Conservation (phyloP, 2,113 vertebrate genomes). For the Loxodonta africana region DNA sequence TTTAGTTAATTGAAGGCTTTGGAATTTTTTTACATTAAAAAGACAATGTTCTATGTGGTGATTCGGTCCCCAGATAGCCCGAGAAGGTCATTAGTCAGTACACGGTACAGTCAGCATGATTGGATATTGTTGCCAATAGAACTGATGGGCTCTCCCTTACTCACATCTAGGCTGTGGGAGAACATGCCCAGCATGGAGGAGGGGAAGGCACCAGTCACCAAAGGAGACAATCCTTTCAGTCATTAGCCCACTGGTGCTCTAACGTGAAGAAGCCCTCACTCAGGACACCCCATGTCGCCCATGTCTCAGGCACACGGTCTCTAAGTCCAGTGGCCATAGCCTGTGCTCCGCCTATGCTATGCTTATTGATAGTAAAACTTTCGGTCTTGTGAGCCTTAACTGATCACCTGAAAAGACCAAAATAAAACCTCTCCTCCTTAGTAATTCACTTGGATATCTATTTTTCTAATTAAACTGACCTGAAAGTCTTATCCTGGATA, state of each 20-base stretch:
- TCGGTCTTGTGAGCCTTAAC: neutral
- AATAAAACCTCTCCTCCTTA: neutral
- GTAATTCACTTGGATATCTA: neutral
- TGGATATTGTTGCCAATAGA: neutral
- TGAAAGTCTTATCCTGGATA: neutral
- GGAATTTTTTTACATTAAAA: constrained; percentile 11
- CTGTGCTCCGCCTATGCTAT: neutral
- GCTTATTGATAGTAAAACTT: neutral
- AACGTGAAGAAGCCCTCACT: neutral
- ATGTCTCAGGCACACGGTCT: fast-evolving
- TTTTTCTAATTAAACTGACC: constrained; percentile 2
- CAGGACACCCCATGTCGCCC: neutral
- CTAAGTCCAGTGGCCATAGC: neutral
- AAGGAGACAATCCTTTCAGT: neutral
- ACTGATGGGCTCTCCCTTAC: neutral
- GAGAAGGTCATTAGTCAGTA: neutral
- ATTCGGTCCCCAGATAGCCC: neutral
- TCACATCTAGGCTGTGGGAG: neutral
- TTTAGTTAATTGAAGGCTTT: neutral
- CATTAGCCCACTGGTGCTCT: neutral
- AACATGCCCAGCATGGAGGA: neutral
- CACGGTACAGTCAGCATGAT: fast-evolving
- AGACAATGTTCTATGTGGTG: neutral
- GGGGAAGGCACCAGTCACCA: no score
- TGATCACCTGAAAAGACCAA: neutral